Evolutionary conservation across 2,797 vertebrate genomes (phyloP), one percentile per base, ranked within the genome.

Genomic region (Hephaestus fuliginosus): DNA sequence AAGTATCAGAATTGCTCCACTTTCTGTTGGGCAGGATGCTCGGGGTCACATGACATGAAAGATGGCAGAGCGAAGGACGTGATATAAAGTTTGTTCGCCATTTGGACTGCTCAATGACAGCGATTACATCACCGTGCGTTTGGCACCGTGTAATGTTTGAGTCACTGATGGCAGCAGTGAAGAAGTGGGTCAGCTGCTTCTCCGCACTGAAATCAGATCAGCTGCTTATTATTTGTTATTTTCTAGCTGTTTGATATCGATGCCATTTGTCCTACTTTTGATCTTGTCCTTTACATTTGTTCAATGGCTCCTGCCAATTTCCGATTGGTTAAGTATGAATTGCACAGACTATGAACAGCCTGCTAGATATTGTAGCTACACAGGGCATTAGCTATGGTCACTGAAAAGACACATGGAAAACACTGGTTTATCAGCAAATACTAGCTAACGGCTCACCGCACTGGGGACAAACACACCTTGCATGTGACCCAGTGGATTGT

Each of bases 131-230:
- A 74, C 28, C 10, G 13, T 76, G 78, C 8, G 15, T 68, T 74
- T 78, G 75, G 70, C 86, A 84, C 56, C 25, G 20, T 57, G 14
- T 58, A 44, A 79, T 60, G 41, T 62, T 57, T 89, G 87, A 93
- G 44, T 92, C 86, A 90, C 56, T 63, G 61, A 65, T 53, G 41
- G 61, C 60, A 56, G 66, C 70, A 57, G 52, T 3, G n/a, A 55
- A 77, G 83, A 93, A 90, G 62, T 90, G 80, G 91, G 88, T 90
- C 91, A 84, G 39, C 14, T 79, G 14, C 43, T 8, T 1, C 25
- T 81, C 43, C 65, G 53, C 65, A 10, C 30, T 78, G 61, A 61
- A 78, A 78, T 70, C 30, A 69, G 8, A 20, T 73, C 53, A 25
- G 65, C 78, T 72, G 44, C 64, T 62, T 60, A 60, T 71, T 71